Evolutionary conservation across 2,888 invertebrate genomes (phyloP).

Genomic region (Athetis lepigone): DNA sequence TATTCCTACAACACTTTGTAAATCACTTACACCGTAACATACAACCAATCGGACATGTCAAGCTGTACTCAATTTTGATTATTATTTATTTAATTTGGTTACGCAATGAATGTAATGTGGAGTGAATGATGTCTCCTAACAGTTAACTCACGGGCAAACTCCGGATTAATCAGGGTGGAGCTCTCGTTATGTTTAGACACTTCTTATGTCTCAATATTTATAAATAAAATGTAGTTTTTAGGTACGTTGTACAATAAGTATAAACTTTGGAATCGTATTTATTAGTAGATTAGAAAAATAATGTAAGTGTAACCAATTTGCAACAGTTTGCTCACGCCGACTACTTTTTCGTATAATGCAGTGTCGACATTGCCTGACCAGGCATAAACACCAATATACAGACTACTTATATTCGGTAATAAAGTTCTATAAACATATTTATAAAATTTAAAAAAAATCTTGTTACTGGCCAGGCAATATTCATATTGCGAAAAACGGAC

Average conservation of each 20-base stretch:
- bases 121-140: slow-evolving; percentile 15
- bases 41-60: slow-evolving; percentile 2
- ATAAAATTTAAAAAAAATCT: too few relatives aligned
- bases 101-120: background rate
- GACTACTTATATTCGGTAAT: slow-evolving; percentile 6
- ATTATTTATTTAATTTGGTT: background rate
- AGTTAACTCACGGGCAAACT: slow-evolving; percentile 53
- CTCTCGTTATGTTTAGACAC: slow-evolving; percentile 54
- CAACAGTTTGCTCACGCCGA: slow-evolving; percentile 34
- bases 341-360: slow-evolving; percentile 21
- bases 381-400: slow-evolving; percentile 2
- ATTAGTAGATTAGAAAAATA: slow-evolving; percentile 54
- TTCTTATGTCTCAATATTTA: slow-evolving; percentile 62
- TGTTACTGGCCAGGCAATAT: slow-evolving; percentile 20
- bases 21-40: background rate
- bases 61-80: slow-evolving; percentile 13
- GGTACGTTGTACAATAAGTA: slow-evolving; percentile 44
- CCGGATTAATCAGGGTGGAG: slow-evolving; percentile 62
- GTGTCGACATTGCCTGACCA: slow-evolving; percentile 33
- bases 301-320: slow-evolving; percentile 30
- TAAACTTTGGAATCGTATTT: slow-evolving; percentile 61
- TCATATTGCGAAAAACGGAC: slow-evolving; percentile 41
- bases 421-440: too few relatives aligned
- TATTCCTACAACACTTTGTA: background rate
- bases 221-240: slow-evolving; percentile 52